Percentiles rank a stretch among this genome's conserved stretches.
Conservation (phyloP, 2,888 invertebrate species). For the Cinara cedri region DNA sequence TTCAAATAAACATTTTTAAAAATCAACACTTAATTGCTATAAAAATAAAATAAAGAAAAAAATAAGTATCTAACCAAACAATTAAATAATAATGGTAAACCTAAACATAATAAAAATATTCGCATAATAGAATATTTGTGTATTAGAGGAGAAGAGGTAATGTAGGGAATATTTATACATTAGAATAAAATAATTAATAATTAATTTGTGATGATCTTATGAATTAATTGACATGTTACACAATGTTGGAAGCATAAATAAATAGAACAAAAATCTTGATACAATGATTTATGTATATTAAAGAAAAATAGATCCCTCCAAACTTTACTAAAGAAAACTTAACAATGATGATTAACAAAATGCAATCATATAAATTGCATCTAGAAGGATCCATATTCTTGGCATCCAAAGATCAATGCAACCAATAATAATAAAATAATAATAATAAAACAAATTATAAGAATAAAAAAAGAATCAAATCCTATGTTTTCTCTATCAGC, state of each 20-base stretch:
- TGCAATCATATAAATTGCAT: conserved; percentile 28
- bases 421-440: neutral
- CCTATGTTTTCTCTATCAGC: neutral
- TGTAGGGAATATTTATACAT: conserved; percentile 7
- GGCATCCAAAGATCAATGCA: conserved; percentile 8
- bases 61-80: conserved; percentile 49
- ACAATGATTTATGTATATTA: conserved; percentile 20
- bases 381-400: neutral
- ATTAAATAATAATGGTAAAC: conserved; percentile 55
- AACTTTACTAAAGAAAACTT: conserved; percentile 23
- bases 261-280: conserved; percentile 36
- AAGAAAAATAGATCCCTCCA: conserved; percentile 20
- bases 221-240: conserved; percentile 51
- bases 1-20: conserved; percentile 56
- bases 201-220: conserved; percentile 51
- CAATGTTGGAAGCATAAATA: conserved; percentile 49
- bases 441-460: conserved; percentile 13
- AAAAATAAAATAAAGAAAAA: conserved; percentile 41
- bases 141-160: neutral
- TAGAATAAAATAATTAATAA: conserved; percentile 36
- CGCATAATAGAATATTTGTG: conserved; percentile 3
- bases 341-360: neutral
- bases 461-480: conserved; percentile 9
- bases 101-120: conserved; percentile 40
- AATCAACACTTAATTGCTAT: conserved; percentile 55